Percentiles rank a stretch among this genome's conserved stretches.
These are phyloP conservation scores for Rhynchopsitta pachyrhyncha DNA, from an alignment of 2,113 vertebrate genomes.

Conservation along the genomic window DNA sequence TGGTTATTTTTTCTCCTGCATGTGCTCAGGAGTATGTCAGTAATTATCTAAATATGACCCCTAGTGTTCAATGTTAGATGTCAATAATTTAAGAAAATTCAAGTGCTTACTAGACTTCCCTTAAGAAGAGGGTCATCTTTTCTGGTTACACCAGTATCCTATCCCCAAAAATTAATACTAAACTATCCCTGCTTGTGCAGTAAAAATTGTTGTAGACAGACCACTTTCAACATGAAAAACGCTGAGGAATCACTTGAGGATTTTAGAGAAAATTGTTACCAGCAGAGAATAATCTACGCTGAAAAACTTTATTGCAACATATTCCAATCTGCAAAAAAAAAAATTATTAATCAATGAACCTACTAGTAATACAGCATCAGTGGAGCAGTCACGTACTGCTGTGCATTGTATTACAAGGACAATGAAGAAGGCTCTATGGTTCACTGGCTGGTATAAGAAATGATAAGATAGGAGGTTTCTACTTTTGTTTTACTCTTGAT, in stretches of 20 bases:
- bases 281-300: background rate
- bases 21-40: background rate
- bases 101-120: background rate
- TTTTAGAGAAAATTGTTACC: background rate
- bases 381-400: background rate
- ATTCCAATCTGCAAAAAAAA: background rate
- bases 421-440: background rate
- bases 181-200: background rate
- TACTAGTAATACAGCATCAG: background rate
- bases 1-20: background rate
- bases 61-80: constrained; percentile 67
- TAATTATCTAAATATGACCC: constrained; percentile 73
- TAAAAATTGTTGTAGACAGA: background rate
- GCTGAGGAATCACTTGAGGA: background rate
- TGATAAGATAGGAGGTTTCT: background rate
- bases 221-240: background rate
- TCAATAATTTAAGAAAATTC: background rate
- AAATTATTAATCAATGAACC: background rate
- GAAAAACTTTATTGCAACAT: background rate
- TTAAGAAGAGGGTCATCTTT: background rate
- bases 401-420: background rate
- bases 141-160: background rate
- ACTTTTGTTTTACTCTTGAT: background rate
- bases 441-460: background rate
- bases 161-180: background rate